phyloP scores from a whole-genome alignment of 37 sponge, comb jelly and placozoan species.

The Cliona cf. orientalis region DNA sequence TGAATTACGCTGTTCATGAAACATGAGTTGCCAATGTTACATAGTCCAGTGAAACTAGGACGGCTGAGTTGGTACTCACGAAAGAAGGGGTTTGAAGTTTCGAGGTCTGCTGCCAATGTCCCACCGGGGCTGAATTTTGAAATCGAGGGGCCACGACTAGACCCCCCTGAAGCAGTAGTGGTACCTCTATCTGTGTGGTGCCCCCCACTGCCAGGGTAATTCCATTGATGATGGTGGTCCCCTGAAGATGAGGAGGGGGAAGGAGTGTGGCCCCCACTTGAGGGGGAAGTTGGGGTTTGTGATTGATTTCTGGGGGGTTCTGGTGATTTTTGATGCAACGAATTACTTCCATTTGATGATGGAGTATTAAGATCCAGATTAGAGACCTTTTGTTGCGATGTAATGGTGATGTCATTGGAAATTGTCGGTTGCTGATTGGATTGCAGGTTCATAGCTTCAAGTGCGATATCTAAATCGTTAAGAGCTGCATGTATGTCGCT shows the following conservation, averaged over 20 bases:
- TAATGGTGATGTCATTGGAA: neutral
- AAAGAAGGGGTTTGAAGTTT: constrained; percentile 12
- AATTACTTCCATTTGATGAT: too few species aligned
- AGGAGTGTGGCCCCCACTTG: neutral
- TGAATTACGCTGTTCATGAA: constrained; percentile 81
- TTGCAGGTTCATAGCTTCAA: too few species aligned
- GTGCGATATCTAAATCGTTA: neutral
- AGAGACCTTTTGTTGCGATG: neutral
- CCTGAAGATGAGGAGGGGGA: neutral
- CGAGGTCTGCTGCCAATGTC: neutral
- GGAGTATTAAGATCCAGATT: neutral
- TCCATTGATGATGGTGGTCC: neutral
- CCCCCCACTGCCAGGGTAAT: neutral
- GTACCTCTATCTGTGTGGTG: neutral
- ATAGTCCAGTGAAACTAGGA: constrained; percentile 63
- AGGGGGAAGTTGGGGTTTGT: neutral
- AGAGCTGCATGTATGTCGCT: neutral
- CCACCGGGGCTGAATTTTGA: neutral
- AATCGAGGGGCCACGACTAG: neutral
- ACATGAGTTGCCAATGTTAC: constrained; percentile 80
- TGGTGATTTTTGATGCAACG: too few species aligned
- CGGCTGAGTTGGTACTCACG: neutral
- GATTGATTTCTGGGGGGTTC: too few species aligned
- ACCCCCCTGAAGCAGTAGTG: too few species aligned
- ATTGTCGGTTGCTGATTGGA: too few species aligned